These are phyloP conservation scores for Phyto melanocephala DNA, from an alignment of 2,888 invertebrate species.

Conservation along the genomic window DNA sequence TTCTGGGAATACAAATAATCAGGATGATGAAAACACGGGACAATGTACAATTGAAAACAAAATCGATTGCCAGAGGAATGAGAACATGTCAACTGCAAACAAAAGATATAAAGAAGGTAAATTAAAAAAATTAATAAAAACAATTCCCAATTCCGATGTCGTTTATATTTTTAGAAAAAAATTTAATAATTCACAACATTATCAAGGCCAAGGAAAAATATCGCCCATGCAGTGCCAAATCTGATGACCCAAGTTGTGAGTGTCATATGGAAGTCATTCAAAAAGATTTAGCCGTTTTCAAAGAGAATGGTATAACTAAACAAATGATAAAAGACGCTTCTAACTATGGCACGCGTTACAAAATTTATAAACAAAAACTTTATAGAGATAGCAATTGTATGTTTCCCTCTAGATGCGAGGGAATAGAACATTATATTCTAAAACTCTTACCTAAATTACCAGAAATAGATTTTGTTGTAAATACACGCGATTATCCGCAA, in stretches of 20 bases:
- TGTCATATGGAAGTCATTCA: slow-evolving; percentile 84
- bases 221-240: slow-evolving; percentile 80
- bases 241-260: slow-evolving; percentile 80
- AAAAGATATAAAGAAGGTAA: slow-evolving; percentile 54
- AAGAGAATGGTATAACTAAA: slow-evolving; percentile 84
- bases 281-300: slow-evolving; percentile 85
- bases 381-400: slow-evolving; percentile 92
- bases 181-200: slow-evolving; percentile 78
- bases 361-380: slow-evolving; percentile 88
- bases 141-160: neutral
- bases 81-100: neutral
- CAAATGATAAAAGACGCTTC: slow-evolving; percentile 82
- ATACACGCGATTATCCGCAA: slow-evolving; percentile 97
- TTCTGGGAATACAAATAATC: neutral
- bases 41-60: slow-evolving; percentile 28
- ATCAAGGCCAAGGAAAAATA: slow-evolving; percentile 80
- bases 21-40: neutral
- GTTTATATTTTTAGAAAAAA: slow-evolving; percentile 18
- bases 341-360: slow-evolving; percentile 86
- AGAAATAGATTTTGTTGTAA: slow-evolving; percentile 91
- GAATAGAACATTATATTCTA: slow-evolving; percentile 92
- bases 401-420: slow-evolving; percentile 94
- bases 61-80: slow-evolving; percentile 16
- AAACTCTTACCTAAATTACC: slow-evolving; percentile 85
- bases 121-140: neutral